Evolutionary conservation across 2,888 invertebrate genomes (phyloP).

Genomic region (Acleris sparsana): DNA sequence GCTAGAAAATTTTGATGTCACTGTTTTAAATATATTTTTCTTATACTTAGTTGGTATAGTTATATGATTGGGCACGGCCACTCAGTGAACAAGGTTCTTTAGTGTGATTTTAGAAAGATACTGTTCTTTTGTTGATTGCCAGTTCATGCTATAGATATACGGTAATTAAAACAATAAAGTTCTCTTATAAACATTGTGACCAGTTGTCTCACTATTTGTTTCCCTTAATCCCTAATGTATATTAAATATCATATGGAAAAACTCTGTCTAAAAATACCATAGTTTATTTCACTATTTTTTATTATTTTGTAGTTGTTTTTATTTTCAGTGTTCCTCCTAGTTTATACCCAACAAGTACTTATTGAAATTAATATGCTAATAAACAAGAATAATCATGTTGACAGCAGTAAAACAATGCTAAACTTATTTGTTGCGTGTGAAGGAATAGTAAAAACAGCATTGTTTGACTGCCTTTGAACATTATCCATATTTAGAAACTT

Average conservation of each 20-base stretch:
- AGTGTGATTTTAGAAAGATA: slow-evolving; percentile 76
- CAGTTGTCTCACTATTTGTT: slow-evolving; percentile 37
- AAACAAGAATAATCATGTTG: no score
- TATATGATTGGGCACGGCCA: slow-evolving; percentile 68
- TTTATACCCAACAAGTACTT: no score
- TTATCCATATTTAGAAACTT: no score
- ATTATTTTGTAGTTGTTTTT: no score
- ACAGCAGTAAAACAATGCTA: no score
- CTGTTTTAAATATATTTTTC: slow-evolving; percentile 54
- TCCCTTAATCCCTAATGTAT: not conserved
- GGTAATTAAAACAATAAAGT: slow-evolving; percentile 82
- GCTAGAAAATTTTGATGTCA: slow-evolving; percentile 62
- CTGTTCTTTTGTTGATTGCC: slow-evolving; percentile 78
- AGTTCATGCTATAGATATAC: slow-evolving; percentile 83
- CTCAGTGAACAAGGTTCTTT: slow-evolving; percentile 74
- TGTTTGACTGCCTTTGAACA: no score
- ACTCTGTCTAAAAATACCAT: not conserved
- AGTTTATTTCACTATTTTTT: no score
- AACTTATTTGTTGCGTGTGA: no score
- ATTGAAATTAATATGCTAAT: no score
- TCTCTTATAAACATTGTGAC: slow-evolving; percentile 81
- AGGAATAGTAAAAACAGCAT: no score
- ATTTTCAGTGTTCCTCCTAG: no score
- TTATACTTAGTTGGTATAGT: slow-evolving; percentile 58
- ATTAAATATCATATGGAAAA: not conserved